These are phyloP conservation scores for Anoura caudifer DNA, from an alignment of 2,113 vertebrate genomes.

Conservation along the genomic window DNA sequence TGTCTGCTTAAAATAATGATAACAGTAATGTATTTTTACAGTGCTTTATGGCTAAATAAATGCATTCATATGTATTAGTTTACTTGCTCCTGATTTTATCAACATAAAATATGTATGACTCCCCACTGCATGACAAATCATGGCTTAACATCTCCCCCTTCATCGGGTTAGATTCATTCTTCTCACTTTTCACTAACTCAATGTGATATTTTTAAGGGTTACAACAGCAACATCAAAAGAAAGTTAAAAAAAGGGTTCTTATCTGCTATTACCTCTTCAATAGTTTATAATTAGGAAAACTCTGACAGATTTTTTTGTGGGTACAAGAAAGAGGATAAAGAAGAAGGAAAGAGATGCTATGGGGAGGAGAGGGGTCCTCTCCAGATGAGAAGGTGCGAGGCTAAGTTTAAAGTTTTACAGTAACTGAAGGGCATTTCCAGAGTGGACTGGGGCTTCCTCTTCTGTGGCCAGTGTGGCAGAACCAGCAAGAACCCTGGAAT, in stretches of 20 bases:
- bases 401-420: neutral
- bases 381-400: neutral
- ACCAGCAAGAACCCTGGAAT: neutral
- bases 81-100: conserved; percentile 19
- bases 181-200: neutral
- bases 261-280: neutral
- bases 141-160: neutral
- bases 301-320: neutral
- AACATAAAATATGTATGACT: neutral
- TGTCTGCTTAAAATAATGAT: neutral
- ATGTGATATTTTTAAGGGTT: neutral
- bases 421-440: neutral
- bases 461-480: neutral
- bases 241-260: neutral
- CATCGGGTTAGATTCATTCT: neutral
- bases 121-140: neutral
- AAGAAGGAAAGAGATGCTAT: neutral
- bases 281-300: neutral
- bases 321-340: neutral
- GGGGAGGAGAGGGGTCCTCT: neutral
- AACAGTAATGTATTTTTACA: neutral
- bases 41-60: neutral
- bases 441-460: neutral
- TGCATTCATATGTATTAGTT: neutral
- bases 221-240: neutral